Base-by-base conservation (phyloP, 2,113 vertebrate genomes). In the Morone saxatilis region DNA sequence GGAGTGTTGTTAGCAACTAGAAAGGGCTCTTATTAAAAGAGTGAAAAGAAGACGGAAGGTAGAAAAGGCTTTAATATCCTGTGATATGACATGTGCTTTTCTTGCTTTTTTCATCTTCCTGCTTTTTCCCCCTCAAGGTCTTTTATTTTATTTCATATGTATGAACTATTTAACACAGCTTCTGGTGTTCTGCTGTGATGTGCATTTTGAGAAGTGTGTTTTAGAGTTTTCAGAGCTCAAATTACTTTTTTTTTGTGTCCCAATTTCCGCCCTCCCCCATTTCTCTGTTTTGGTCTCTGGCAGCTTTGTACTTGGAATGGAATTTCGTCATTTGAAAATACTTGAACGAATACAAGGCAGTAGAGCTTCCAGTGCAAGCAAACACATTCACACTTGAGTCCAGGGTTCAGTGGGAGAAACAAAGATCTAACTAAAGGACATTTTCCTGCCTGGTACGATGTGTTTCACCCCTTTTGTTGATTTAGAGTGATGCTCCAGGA, bases 401-500 rank as follows among this genome's bases (percentile, higher is more conserved):
- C 9, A 31, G 69, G 53, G 22, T 63, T 81, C 13, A 71, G 38
- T 43, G 16, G 4, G 20, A n/a, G 40, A 53, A 40, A 62, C 53
- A 14, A 6, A 76, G 19, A 71, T 73, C 56, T 51, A 54, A 78
- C 71, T 63, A 68, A 60, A 53, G 50, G 57, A 38, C 51, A 8
- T 76, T 57, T 67, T 12, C 38, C 53, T 71, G n/a, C 19, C 22
- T 57, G 60, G 19, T 65, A 31, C 5, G 14, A 50, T 43, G 57
- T 62, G 17, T 78, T 53, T 70, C 41, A 36, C 2, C 31, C 31
- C 50, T 56, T 61, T 66, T 59, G 56, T 65, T 72, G 43, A 36
- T 76, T 57, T 63, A 19, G 38, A 48, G 60, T 65, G 68, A 73
- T 22, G 70, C 83, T 84, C 12, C 70, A 69, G 19, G 7, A n/a